Evolutionary conservation across 2,113 vertebrate genomes (phyloP), one percentile per base, ranked within the genome.

Genomic region (Rhegmatorhina hoffmannsi): DNA sequence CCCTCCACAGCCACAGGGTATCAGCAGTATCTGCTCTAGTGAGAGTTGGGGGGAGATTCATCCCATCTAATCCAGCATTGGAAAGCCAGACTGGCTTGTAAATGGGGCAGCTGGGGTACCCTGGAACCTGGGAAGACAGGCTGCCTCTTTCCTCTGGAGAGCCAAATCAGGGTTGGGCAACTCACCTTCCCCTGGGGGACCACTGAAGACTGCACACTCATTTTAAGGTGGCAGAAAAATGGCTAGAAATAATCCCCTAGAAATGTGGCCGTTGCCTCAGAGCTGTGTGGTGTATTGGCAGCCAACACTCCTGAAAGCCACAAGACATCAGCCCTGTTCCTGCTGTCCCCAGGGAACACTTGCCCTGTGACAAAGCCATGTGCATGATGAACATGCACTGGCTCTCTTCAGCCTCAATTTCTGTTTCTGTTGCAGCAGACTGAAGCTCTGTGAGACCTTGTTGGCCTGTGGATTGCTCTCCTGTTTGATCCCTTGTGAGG

Each of bases 31-130:
- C 40, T 66, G 74, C 64, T 69, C 55, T 70, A 21, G 53, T 69
- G 78, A n/a, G 64, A 84, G 44, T 26, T 52, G 40, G 34, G 40
- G 21, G 44, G 59, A 77, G 50, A 16, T 60, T 52, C 6, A 29
- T 11, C 43, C 18, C 3, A 2, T 38, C 50, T 24, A 53, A 26
- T 24, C 28, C 64, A 55, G 49, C 38, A 0, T 1, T 12, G 24
- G 10, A 21, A 80, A 55, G 6, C 29, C 62, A 63, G n/a, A 5
- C 0, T 17, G 50, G 28, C 29, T 11, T 0, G 1, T 17, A 17
- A 34, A 31, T 0, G 10, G 60, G 47, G 13, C 21, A 68, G n/a
- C 17, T 64, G 69, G 31, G 43, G 29, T 12, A 2, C 28, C 55
- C 62, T 9, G 24, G 79, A 77, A 34, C 36, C 29, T 15, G 11